A percentile compares a stretch with the other conserved stretches of the same genome.
phyloP scores from a whole-genome alignment of 2,797 vertebrate genomes.

The Pseudopleuronectes americanus region DNA sequence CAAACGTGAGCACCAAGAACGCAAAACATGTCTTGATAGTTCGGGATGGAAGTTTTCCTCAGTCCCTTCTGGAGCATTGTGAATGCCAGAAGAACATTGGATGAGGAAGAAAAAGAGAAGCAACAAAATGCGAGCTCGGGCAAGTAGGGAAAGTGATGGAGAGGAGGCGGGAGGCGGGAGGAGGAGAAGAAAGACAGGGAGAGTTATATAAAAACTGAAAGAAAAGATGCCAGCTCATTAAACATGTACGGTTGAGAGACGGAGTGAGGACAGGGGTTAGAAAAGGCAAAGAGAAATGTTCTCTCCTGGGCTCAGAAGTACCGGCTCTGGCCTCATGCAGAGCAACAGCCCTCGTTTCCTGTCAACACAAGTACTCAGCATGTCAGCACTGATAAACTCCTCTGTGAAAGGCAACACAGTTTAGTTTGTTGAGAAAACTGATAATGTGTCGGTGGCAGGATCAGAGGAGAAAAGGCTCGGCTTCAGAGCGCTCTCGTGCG shows the following conservation, averaged over 20 bases:
- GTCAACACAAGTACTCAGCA: constrained; percentile 62
- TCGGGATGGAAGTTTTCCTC: constrained; percentile 50
- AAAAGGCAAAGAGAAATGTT: constrained; percentile 45
- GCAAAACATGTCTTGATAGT: constrained; percentile 55
- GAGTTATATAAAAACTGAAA: constrained; percentile 44
- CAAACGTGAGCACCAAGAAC: constrained; percentile 60
- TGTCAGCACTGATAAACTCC: constrained; percentile 68
- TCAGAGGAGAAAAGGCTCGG: constrained; percentile 50
- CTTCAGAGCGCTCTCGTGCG: constrained; percentile 51
- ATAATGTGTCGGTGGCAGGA: constrained; percentile 58
- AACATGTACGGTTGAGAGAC: constrained; percentile 66
- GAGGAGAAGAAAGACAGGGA: background rate
- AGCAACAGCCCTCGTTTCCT: constrained; percentile 56
- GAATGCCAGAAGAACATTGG: constrained; percentile 63
- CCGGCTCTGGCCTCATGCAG: constrained; percentile 50
- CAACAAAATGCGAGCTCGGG: constrained; percentile 43
- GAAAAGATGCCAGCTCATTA: constrained; percentile 75
- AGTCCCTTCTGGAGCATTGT: constrained; percentile 54
- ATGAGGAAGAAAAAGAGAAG: constrained; percentile 52
- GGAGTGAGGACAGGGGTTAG: constrained; percentile 50
- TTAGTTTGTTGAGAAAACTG: constrained; percentile 59
- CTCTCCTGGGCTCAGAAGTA: constrained; percentile 44
- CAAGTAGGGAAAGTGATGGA: constrained; percentile 55
- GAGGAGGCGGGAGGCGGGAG: background rate
- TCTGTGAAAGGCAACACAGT: constrained; percentile 52